Conservation (phyloP, 2,888 invertebrate genomes). For the Sminthurides aquaticus region DNA sequence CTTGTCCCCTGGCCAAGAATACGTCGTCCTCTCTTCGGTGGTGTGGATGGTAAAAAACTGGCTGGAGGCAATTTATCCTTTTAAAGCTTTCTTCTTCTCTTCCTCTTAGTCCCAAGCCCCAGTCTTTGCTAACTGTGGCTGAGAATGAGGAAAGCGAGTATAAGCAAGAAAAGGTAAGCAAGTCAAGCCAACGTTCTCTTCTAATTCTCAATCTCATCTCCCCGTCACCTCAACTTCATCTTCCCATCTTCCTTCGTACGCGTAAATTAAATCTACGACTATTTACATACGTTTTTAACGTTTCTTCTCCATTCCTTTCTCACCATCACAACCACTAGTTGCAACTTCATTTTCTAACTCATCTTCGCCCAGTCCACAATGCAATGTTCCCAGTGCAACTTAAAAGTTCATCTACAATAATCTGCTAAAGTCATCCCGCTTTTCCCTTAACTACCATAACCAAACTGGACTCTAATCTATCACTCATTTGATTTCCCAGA, state of each 20-base stretch:
- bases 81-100: not conserved
- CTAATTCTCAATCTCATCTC: not conserved
- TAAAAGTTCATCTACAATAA: no score
- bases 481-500: no score
- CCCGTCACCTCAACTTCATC: not conserved
- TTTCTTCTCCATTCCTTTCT: not conserved
- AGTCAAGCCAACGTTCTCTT: not conserved
- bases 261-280: not conserved
- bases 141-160: no score
- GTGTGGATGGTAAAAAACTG: not conserved
- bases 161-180: no score
- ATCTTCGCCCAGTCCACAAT: no score
- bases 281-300: not conserved
- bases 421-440: no score
- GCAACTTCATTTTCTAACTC: no score
- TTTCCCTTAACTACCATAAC: no score
- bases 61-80: not conserved
- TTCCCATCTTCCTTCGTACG: not conserved
- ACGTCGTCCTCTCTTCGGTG: not conserved
- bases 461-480: no score
- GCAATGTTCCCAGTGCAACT: no score
- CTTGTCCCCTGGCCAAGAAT: not conserved
- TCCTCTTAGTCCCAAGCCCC: not conserved
- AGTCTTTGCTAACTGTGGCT: no score
- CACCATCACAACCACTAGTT: no score